phyloP scores from a whole-genome alignment of 2,888 invertebrate genomes.

The Liopterus haemorrhoidalis region DNA sequence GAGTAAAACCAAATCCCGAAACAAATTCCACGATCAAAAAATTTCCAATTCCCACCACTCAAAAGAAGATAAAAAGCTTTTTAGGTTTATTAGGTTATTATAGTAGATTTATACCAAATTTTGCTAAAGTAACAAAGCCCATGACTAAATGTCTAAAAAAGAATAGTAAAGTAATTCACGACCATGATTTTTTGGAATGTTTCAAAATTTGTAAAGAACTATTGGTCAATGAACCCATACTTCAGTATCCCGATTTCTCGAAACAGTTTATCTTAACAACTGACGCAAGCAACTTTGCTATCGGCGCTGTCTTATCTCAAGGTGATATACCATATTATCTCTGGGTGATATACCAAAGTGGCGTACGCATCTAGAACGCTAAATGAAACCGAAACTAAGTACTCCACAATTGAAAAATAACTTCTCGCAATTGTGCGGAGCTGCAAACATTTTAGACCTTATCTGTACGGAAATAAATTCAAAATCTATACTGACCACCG shows the following conservation, averaged over 20 bases:
- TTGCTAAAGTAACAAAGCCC: conserved; percentile 27
- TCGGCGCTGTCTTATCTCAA: conserved; percentile 35
- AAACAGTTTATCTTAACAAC: conserved; percentile 34
- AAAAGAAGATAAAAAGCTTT: conserved; percentile 34
- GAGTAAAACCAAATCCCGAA: conserved; percentile 35
- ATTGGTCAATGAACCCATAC: conserved; percentile 21
- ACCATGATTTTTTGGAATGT: conserved; percentile 13
- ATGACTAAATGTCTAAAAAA: conserved; percentile 28
- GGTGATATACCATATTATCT: too few relatives aligned
- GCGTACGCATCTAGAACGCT: too few relatives aligned
- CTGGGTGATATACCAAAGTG: too few relatives aligned
- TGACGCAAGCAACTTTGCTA: conserved; percentile 32
- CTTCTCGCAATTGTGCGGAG: too few relatives aligned
- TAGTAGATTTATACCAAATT: too few relatives aligned
- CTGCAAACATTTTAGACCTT: too few relatives aligned
- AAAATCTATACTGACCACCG: too few relatives aligned
- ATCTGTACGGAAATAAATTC: too few relatives aligned
- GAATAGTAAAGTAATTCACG: conserved; percentile 18
- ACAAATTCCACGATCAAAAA: conserved; percentile 33
- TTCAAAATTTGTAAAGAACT: conserved; percentile 23
- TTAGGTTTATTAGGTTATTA: too few relatives aligned
- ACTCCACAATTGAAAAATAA: too few relatives aligned
- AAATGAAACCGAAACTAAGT: too few relatives aligned
- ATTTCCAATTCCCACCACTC: conserved; percentile 30
- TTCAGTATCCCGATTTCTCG: conserved; percentile 34